A percentile compares a stretch with the other conserved stretches of the same genome.
Evolutionary conservation across 2,888 invertebrate species (phyloP).

Genomic region (Argyra leucocephala): DNA sequence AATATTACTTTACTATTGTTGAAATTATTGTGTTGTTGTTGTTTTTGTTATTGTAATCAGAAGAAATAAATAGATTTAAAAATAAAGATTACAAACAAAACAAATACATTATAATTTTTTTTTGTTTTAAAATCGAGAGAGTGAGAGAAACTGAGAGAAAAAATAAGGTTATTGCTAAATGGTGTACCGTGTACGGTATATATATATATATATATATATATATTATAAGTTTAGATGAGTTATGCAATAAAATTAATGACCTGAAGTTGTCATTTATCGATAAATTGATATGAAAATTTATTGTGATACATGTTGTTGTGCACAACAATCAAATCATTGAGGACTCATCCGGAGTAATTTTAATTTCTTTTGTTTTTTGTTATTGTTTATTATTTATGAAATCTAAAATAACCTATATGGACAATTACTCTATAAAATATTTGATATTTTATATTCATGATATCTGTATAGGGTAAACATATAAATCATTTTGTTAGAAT

Average conservation of each 20-base stretch:
- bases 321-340: neutral
- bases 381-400: neutral
- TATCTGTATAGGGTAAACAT: neutral
- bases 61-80: neutral
- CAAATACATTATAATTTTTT: constrained; percentile 11
- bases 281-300: constrained; percentile 6
- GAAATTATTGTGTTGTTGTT: no score
- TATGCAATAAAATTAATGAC: constrained; percentile 24
- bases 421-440: neutral
- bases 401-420: neutral
- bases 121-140: neutral
- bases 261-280: constrained; percentile 19
- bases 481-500: no score
- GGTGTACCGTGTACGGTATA: neutral
- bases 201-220: no score
- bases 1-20: no score
- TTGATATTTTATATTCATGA: neutral
- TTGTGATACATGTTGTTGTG: neutral
- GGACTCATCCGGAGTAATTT: neutral
- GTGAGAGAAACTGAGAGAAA: neutral
- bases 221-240: no score
- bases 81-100: neutral
- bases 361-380: neutral
- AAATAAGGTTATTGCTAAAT: neutral
- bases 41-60: no score